Conservation (phyloP, 1,140 invertebrate species). For the Aradophagus sp. region DNA sequence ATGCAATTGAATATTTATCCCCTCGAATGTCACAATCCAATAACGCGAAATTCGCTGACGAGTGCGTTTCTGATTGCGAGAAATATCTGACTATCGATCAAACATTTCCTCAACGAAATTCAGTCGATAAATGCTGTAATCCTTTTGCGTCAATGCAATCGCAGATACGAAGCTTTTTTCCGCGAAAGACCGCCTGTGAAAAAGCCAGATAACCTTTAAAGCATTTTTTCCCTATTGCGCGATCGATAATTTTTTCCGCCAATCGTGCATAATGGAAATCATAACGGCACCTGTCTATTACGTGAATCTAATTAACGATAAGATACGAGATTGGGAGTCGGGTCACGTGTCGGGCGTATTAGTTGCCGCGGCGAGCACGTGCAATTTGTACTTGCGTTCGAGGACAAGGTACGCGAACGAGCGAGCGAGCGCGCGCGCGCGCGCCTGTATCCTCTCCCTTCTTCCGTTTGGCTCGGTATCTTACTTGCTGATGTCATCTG, state of each 20-base stretch:
- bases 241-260: background rate
- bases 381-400: conserved; percentile 49
- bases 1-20: too few relatives aligned
- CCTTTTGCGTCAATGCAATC: too few relatives aligned
- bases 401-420: conserved; percentile 49
- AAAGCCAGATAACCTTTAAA: background rate
- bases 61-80: too few relatives aligned
- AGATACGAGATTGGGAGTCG: conserved; percentile 16
- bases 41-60: too few relatives aligned
- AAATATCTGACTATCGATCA: too few relatives aligned
- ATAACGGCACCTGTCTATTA: conserved; percentile 34
- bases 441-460: conserved; percentile 51
- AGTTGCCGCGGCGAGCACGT: conserved; percentile 7
- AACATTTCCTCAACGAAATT: too few relatives aligned
- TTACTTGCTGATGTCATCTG: conserved; percentile 57
- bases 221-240: too few relatives aligned
- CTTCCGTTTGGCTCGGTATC: conserved; percentile 48
- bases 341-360: conserved; percentile 34
- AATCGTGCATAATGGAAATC: conserved; percentile 14
- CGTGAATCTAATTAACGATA: conserved; percentile 39
- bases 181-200: too few relatives aligned
- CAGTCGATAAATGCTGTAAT: too few relatives aligned
- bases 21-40: too few relatives aligned
- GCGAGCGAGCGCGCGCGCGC: too few relatives aligned
- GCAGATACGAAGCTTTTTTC: too few relatives aligned